Percentiles rank a stretch among this genome's conserved stretches.
Evolutionary conservation across 2,113 vertebrate species (phyloP).

Genomic region (Catharus minimus): DNA sequence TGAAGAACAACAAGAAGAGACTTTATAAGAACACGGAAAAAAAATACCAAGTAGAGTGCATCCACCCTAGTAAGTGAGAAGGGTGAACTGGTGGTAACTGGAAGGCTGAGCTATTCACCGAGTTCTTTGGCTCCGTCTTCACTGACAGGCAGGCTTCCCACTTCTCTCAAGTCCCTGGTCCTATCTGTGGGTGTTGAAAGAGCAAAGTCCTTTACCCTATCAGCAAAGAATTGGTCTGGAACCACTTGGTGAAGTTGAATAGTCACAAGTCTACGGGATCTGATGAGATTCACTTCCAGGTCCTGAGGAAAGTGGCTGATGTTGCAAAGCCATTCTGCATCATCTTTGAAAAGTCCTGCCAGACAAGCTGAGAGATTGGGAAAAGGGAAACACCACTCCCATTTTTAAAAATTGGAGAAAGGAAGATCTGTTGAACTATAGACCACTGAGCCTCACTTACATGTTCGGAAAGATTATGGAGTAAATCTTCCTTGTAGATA

Average conservation of each 20-base stretch:
- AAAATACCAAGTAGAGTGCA: neutral
- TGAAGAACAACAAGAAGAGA: neutral
- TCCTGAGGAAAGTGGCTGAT: neutral
- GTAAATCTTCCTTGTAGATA: neutral
- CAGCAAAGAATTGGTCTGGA: neutral
- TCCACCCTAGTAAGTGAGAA: neutral
- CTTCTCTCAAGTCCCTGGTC: neutral
- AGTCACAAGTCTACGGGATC: neutral
- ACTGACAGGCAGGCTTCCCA: neutral
- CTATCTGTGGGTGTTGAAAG: neutral
- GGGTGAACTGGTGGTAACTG: neutral
- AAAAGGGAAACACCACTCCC: neutral
- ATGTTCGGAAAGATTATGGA: neutral
- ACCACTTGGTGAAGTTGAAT: neutral
- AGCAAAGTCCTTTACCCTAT: neutral
- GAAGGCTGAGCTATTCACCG: neutral
- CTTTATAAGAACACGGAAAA: neutral
- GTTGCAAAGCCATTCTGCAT: neutral
- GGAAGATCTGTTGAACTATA: neutral
- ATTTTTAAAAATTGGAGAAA: neutral
- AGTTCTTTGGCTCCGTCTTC: neutral
- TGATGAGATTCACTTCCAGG: neutral
- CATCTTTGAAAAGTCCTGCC: neutral
- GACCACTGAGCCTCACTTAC: neutral
- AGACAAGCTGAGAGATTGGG: neutral